Evolutionary conservation across 2,113 vertebrate genomes (phyloP).

Genomic region (Tympanuchus pallidicinctus): DNA sequence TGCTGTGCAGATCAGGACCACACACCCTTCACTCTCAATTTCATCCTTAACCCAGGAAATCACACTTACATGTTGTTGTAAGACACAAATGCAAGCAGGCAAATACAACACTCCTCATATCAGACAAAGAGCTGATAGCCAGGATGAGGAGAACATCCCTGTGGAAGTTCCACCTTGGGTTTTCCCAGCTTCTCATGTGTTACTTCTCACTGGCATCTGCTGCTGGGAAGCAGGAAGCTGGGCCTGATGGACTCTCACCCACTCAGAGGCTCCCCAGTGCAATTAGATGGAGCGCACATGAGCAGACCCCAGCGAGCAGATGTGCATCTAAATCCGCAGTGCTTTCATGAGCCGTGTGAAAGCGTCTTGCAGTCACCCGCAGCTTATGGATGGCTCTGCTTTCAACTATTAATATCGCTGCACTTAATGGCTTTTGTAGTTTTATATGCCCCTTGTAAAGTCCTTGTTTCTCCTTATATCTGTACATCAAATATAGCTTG

Average conservation of each 20-base stretch:
- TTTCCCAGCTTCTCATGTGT: neutral
- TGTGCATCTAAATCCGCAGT: neutral
- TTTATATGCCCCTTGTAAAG: neutral
- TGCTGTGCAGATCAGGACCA: neutral
- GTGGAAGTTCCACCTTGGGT: neutral
- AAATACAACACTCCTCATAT: rapidly evolving
- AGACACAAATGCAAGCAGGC: neutral
- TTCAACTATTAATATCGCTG: neutral
- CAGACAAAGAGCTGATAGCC: neutral
- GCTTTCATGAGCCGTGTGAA: neutral
- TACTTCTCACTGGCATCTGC: neutral
- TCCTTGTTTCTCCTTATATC: neutral
- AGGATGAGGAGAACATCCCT: neutral
- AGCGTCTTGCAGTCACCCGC: neutral
- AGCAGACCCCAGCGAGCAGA: neutral
- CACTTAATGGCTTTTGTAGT: neutral
- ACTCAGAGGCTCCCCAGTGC: neutral
- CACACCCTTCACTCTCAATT: neutral
- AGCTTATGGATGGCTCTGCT: neutral
- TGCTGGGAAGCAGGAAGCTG: neutral
- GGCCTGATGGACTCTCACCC: conserved; percentile 3
- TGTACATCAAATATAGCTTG: neutral
- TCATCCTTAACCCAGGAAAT: neutral
- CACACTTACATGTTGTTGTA: neutral
- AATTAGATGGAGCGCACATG: neutral